phyloP scores from a whole-genome alignment of 2,888 invertebrate species.

The Tipula vernalis region DNA sequence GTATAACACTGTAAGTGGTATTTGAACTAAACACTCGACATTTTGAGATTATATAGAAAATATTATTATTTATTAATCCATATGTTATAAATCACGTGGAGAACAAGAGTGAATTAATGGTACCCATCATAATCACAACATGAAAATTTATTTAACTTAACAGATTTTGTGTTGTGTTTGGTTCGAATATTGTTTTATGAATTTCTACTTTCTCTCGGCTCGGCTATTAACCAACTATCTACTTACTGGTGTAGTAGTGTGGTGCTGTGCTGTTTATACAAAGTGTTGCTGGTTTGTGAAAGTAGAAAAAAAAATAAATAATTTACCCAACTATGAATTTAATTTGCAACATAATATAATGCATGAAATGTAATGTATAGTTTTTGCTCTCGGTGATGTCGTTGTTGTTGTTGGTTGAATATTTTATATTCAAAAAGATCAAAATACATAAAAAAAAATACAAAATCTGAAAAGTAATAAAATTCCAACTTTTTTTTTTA shows the following conservation, averaged over 20 bases:
- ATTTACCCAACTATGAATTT: background rate
- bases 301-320: background rate
- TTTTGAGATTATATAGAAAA: background rate
- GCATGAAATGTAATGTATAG: background rate
- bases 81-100: background rate
- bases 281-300: background rate
- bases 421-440: background rate
- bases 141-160: background rate
- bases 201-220: background rate
- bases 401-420: background rate
- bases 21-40: background rate
- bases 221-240: background rate
- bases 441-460: background rate
- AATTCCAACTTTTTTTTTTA: background rate
- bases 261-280: background rate
- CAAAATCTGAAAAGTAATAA: background rate
- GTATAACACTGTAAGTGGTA: background rate
- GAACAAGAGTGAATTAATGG: background rate
- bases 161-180: background rate
- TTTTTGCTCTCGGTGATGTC: background rate
- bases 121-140: background rate
- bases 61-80: background rate
- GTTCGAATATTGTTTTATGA: background rate
- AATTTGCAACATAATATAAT: background rate
- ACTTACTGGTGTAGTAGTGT: background rate